These are phyloP conservation scores for Neomicropteryx cornuta DNA, from an alignment of 1,140 invertebrate species.

Conservation along the genomic window DNA sequence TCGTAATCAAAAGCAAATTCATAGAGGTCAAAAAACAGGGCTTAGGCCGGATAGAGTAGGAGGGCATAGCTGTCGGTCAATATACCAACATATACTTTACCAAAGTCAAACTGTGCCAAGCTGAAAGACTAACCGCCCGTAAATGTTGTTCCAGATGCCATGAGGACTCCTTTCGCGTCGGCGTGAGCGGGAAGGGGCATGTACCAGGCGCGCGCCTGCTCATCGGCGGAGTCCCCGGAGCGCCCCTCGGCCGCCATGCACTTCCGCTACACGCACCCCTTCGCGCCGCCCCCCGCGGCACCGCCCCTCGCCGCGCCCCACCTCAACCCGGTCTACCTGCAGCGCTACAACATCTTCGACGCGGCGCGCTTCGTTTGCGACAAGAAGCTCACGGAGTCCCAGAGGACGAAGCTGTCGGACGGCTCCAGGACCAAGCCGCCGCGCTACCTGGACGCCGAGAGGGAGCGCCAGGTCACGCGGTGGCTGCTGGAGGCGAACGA, in stretches of 20 bases:
- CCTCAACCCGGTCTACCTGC: conserved; percentile 24
- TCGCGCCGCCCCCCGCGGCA: conserved; percentile 14
- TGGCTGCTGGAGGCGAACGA: conserved; percentile 40
- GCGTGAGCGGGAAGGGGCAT: too few relatives aligned
- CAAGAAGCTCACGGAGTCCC: conserved; percentile 10
- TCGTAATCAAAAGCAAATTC: too few relatives aligned
- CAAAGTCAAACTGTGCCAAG: too few relatives aligned
- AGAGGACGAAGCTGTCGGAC: too few relatives aligned
- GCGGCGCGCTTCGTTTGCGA: conserved; percentile 38
- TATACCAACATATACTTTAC: too few relatives aligned
- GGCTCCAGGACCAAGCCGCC: conserved; percentile 28
- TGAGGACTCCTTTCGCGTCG: too few relatives aligned
- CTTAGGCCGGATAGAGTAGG: too few relatives aligned
- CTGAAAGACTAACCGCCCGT: too few relatives aligned
- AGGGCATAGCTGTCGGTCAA: too few relatives aligned
- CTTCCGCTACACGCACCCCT: conserved; percentile 25
- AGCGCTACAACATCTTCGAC: conserved; percentile 38
- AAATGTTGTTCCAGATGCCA: too few relatives aligned
- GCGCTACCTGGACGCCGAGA: conserved; percentile 33
- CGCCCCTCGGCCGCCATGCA: conserved; percentile 31
- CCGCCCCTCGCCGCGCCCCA: conserved; percentile 29
- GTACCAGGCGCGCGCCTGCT: too few relatives aligned
- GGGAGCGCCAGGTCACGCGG: conserved; percentile 33
- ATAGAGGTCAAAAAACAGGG: too few relatives aligned
- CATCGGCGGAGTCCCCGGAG: conserved; percentile 33